These are phyloP conservation scores for Plebejus anna DNA, from an alignment of 2,888 invertebrate genomes.

Conservation along the genomic window DNA sequence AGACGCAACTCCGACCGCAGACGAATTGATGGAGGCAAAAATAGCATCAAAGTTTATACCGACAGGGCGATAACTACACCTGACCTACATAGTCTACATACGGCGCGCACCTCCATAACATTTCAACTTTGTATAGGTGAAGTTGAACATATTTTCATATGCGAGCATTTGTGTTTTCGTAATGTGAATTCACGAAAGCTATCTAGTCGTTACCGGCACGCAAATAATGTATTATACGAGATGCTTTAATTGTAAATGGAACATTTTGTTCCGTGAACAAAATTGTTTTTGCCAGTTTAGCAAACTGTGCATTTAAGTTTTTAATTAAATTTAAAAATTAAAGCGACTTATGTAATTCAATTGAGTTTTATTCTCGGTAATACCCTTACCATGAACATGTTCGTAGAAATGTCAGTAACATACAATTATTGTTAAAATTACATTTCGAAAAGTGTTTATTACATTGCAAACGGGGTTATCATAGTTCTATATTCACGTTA, in stretches of 20 bases:
- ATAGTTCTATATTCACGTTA: slow-evolving; percentile 36
- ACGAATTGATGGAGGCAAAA: slow-evolving; percentile 60
- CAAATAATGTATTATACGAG: slow-evolving; percentile 46
- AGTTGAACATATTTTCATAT: slow-evolving; percentile 27
- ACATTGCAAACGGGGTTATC: slow-evolving; percentile 42
- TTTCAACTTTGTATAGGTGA: slow-evolving; percentile 25
- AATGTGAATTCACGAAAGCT: slow-evolving; percentile 42
- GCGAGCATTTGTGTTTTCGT: slow-evolving; percentile 34
- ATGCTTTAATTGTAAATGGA: slow-evolving; percentile 25
- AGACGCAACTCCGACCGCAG: slow-evolving; percentile 61
- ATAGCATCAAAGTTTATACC: slow-evolving; percentile 66
- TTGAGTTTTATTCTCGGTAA: not conserved
- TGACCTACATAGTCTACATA: slow-evolving; percentile 69
- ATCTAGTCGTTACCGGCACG: slow-evolving; percentile 49
- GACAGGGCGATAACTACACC: slow-evolving; percentile 54
- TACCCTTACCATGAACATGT: not conserved
- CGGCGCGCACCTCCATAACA: slow-evolving; percentile 32
- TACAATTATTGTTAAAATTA: not conserved
- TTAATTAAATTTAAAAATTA: not conserved
- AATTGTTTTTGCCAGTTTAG: not conserved
- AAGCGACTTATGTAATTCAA: not conserved
- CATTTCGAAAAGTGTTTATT: not conserved
- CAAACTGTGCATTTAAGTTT: not conserved
- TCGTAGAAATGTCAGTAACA: not conserved
- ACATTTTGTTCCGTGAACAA: not conserved